phyloP scores from a whole-genome alignment of 2,888 invertebrate genomes.

The Gerris lacustris region DNA sequence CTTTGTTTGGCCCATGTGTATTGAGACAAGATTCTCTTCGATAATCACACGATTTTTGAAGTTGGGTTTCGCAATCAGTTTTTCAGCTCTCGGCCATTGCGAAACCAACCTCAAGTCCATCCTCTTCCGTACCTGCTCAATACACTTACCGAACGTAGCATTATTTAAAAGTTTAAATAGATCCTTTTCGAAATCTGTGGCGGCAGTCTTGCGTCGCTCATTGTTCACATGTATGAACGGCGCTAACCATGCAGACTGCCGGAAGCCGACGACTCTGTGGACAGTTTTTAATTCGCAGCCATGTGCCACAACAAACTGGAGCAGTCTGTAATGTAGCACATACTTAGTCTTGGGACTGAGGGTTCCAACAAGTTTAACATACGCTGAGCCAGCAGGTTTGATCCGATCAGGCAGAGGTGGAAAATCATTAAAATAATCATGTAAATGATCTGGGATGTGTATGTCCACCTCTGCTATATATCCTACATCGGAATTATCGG shows the following conservation, averaged over 20 bases:
- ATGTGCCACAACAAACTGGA: slow-evolving; percentile 11
- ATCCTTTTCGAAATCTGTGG: not conserved
- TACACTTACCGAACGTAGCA: not conserved
- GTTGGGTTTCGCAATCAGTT: too few relatives aligned
- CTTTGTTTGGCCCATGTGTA: slow-evolving; percentile 19
- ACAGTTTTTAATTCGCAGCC: slow-evolving; percentile 31
- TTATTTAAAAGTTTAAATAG: not conserved
- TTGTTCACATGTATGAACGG: slow-evolving; percentile 29
- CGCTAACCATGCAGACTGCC: slow-evolving; percentile 31
- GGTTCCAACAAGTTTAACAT: slow-evolving; percentile 22
- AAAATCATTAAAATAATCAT: slow-evolving; percentile 16
- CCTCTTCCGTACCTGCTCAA: not conserved
- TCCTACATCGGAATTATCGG: too few relatives aligned
- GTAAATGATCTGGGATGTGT: slow-evolving; percentile 16
- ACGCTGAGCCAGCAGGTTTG: slow-evolving; percentile 8
- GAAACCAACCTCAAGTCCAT: not conserved
- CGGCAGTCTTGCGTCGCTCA: not conserved
- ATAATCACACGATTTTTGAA: slow-evolving; percentile 13
- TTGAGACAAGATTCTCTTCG: slow-evolving; percentile 4
- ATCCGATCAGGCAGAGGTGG: slow-evolving; percentile 18
- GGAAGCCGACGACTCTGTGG: slow-evolving; percentile 31
- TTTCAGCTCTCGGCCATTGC: too few relatives aligned
- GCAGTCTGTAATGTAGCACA: too few relatives aligned
- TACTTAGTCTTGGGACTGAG: not conserved
- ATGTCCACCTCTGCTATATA: slow-evolving; percentile 33